Conservation (phyloP, 2,113 vertebrate genomes). For the Neoarius graeffei region DNA sequence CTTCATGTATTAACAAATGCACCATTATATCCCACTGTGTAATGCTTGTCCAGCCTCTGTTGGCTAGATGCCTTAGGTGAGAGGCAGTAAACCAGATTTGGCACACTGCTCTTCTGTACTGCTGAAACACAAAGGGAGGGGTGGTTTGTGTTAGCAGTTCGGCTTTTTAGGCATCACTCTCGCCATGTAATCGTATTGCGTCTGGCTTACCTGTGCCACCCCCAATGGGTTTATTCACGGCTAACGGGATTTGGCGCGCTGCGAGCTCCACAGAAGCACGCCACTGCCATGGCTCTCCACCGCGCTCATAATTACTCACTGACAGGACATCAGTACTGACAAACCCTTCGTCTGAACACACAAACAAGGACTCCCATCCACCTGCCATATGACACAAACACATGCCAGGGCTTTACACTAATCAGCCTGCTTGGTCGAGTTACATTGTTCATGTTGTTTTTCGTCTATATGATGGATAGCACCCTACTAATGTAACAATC, state of each 20-base stretch:
- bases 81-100: slow-evolving; percentile 43
- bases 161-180: slow-evolving; percentile 55
- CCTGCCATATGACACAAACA: neutral
- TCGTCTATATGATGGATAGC: neutral
- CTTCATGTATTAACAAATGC: slow-evolving; percentile 7
- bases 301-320: slow-evolving; percentile 60
- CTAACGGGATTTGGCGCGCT: slow-evolving; percentile 64
- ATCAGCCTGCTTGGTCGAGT: neutral
- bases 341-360: slow-evolving; percentile 38
- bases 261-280: slow-evolving; percentile 46
- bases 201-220: slow-evolving; percentile 61
- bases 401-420: neutral
- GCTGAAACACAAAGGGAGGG: slow-evolving; percentile 11
- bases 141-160: slow-evolving; percentile 50
- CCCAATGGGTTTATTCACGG: slow-evolving; percentile 62
- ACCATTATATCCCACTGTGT: slow-evolving; percentile 1
- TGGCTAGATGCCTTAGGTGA: slow-evolving; percentile 23
- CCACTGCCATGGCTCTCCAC: slow-evolving; percentile 48
- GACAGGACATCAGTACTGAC: slow-evolving; percentile 57
- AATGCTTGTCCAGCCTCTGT: slow-evolving; percentile 17
- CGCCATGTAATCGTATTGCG: slow-evolving; percentile 65
- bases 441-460: neutral
- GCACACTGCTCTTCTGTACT: slow-evolving; percentile 22
- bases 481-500: neutral
- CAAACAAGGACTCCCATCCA: slow-evolving; percentile 15